Evolutionary conservation across 2,797 vertebrate genomes (phyloP).

Genomic region (Schizopygopsis pylzovi): DNA sequence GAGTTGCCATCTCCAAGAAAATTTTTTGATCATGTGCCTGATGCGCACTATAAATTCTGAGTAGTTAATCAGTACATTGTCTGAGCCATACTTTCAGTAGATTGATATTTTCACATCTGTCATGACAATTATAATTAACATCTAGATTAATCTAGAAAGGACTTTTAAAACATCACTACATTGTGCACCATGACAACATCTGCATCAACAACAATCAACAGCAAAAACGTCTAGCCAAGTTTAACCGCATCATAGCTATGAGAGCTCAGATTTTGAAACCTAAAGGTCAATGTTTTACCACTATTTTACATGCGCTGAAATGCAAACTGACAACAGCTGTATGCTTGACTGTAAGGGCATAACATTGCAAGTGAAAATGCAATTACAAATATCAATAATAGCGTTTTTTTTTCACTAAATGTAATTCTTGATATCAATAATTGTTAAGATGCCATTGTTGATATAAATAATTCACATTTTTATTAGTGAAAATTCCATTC

Average conservation of each 20-base stretch:
- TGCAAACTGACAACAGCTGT: not conserved
- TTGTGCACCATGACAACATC: constrained; percentile 6
- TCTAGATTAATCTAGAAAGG: not conserved
- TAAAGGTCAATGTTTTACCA: not conserved
- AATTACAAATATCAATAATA: too few relatives aligned
- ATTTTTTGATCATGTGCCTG: not conserved
- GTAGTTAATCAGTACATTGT: not conserved
- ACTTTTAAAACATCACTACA: not conserved
- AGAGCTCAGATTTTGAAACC: too few relatives aligned
- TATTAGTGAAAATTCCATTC: too few relatives aligned
- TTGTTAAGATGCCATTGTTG: not conserved
- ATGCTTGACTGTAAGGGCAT: not conserved
- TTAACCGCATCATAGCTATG: not conserved
- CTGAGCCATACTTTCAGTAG: not conserved
- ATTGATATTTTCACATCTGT: not conserved
- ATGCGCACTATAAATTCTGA: not conserved
- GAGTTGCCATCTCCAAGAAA: not conserved
- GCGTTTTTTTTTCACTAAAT: too few relatives aligned
- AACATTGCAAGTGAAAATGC: not conserved
- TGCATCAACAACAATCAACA: not conserved
- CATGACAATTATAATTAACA: not conserved
- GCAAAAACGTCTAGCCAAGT: not conserved
- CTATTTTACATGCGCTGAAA: not conserved
- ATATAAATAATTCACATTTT: not conserved
- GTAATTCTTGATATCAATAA: not conserved